Evolutionary conservation across 2,888 invertebrate genomes (phyloP), one percentile per base, ranked within the genome.

Genomic region (Drosophila mulleri): DNA sequence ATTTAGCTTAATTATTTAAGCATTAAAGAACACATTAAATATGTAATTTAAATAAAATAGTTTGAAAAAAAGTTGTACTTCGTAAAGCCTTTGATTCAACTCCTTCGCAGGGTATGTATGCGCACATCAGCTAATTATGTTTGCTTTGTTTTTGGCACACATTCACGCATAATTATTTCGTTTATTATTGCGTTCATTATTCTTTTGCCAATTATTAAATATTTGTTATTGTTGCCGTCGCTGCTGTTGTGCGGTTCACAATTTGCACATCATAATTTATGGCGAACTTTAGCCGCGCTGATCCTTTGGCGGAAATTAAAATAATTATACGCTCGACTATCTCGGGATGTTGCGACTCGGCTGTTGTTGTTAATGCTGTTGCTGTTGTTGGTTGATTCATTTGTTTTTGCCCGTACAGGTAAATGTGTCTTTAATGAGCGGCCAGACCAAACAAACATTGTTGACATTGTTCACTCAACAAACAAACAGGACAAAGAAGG

Each of bases 291-390:
- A 80, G 74, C 67, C 73, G 35, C n/a, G 58, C 58, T 85, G 73
- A 84, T 77, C 75, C 80, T 76, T 80, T 75, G 60, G 81, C 83
- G 86, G 86, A 83, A 83, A 83, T 85, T 83, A 67, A 83, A 78
- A 82, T 73, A 67, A 73, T 69, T 69, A 58, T 68, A 18, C 44
- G 41, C 23, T 23, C 56, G 37, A 66, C 65, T 64, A 57, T 71
- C 61, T 32, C 39, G 44, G 26, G 18, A 41, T 57, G 23, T 58
- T 54, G 18, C 14, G 6, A 1, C 29, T n/a, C 44, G 63, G 42
- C 18, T 35, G 18, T 61, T 41, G 18, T 26, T 26, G 26, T n/a
- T n/a, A n/a, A n/a, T n/a, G n/a, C 3, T 26, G 26, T 26, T 16
- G 47, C n/a, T 9, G 47, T 2, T n/a, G 47, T 29, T 48, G 29